Evolutionary conservation across 2,113 vertebrate species (phyloP).

Genomic region (Petaurus breviceps): DNA sequence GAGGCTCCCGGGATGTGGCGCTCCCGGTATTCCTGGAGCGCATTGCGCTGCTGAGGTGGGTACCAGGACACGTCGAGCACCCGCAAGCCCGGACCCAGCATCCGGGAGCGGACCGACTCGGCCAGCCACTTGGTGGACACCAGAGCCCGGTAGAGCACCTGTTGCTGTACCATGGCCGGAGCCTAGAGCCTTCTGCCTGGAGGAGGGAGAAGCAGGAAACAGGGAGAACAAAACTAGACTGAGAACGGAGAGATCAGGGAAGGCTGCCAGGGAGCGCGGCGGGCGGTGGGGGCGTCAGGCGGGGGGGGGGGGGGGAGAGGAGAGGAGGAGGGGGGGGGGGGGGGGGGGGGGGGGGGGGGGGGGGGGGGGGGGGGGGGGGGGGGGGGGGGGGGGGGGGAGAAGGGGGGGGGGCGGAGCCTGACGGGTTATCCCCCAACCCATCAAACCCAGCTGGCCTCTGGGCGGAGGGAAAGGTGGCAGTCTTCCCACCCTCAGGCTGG

Average conservation of each 20-base stretch:
- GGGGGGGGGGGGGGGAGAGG: neutral
- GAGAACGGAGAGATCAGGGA: neutral
- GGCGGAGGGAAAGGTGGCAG: neutral
- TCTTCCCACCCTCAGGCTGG: neutral
- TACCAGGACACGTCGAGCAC: slow-evolving; percentile 96
- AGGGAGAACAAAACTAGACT: neutral
- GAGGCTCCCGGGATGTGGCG: slow-evolving; percentile 91
- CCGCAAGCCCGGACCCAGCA: slow-evolving; percentile 84
- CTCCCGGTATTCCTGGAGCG: slow-evolving; percentile 88
- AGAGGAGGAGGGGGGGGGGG: accelerated
- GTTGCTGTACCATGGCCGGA: slow-evolving; percentile 80
- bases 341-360: neutral
- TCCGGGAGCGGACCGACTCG: slow-evolving; percentile 83
- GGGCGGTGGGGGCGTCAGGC: no score
- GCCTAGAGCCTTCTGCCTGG: slow-evolving; percentile 55
- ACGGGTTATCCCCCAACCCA: neutral
- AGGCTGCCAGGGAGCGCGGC: neutral
- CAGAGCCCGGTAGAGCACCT: slow-evolving; percentile 83
- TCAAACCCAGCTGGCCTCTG: neutral
- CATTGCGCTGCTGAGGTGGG: slow-evolving; percentile 85
- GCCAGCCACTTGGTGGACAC: slow-evolving; percentile 91
- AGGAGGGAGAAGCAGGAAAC: slow-evolving; percentile 41
- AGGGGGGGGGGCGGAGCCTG: neutral
- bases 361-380: no score
- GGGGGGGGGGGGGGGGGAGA: neutral